Percentiles rank a stretch among this genome's conserved stretches.
Conservation (phyloP, 1,140 invertebrate species). For the Whitmania pigra region DNA sequence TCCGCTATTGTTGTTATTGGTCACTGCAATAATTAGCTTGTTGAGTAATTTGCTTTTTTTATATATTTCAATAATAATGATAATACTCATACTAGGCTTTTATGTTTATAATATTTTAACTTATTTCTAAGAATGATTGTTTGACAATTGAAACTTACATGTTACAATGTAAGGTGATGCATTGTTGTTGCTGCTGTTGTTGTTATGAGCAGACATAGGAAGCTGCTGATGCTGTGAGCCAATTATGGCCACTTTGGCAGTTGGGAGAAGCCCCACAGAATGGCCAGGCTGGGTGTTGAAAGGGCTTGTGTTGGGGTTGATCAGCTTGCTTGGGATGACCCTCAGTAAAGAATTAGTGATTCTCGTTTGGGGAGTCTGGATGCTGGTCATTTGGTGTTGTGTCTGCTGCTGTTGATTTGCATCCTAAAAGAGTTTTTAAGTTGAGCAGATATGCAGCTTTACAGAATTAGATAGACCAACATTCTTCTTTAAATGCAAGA, state of each 20-base stretch:
- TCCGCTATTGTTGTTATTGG: not conserved
- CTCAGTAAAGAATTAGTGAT: not conserved
- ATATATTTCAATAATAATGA: too few species aligned
- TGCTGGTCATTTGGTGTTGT: not conserved
- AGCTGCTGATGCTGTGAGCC: not conserved
- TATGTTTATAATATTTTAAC: too few species aligned
- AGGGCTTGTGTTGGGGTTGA: not conserved
- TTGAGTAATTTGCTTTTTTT: too few species aligned
- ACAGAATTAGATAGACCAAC: too few species aligned
- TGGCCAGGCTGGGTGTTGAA: not conserved
- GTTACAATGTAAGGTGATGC: not conserved
- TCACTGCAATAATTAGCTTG: not conserved
- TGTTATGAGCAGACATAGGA: not conserved
- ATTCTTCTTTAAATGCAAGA: too few species aligned
- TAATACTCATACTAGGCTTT: too few species aligned
- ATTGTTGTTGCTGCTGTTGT: conserved; percentile 1
- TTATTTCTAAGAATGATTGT: not conserved
- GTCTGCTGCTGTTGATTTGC: conserved; percentile 4
- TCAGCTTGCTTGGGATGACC: conserved; percentile 1
- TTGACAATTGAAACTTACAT: not conserved
- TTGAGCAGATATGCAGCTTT: too few species aligned
- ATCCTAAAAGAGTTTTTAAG: not conserved
- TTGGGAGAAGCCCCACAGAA: not conserved
- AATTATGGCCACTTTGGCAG: conserved; percentile 1
- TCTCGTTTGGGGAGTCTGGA: not conserved